Base-by-base conservation (phyloP, 2,113 vertebrate genomes). In the Morone saxatilis region DNA sequence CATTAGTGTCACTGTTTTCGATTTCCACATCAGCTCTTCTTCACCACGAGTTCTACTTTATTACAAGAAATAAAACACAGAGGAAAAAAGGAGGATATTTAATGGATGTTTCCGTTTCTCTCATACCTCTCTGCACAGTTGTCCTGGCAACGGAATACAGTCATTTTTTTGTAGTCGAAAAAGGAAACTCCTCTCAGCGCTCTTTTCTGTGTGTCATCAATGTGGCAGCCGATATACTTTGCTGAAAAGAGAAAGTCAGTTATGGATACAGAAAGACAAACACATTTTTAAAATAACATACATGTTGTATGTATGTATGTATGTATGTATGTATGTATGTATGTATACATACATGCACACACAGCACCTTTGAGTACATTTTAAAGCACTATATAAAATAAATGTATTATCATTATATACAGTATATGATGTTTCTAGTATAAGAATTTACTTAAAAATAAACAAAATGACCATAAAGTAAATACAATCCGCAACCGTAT, bases 101-200 rank as follows among this genome's bases (percentile, higher is more conserved):
- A 31, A 67, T 31, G 66, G 68, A 80, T 17, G 43, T 81, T 25
- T 71, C 77, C 82, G 43, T 71, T 38, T 47, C 63, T 51, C 13
- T 86, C 86, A 19, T 97, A 99, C 98, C 98, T 96, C 93, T 99
- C 98, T 0, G 97, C 98, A 62, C 98, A 99, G 97, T 98, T 99
- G 97, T 99, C 98, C 93, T 99, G 98, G 96, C 98, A 99, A 93
- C 98, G 98, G 90, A 99, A 99, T 81, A 99, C 93, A 11, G 98
- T 99, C 98, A 99, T 99, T 96, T 98, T 99, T 93, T 98, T 99
- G 96, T 99, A 99, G 98, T 99, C 98, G 3, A 98, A 97, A 95
- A 99, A 99, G 86, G 98, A 99, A 79, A 97, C 96, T 25, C 98
- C 98, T 20, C 97, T 96, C 73, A 99, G 96, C 0, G 97, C 97